Percentiles rank a stretch among this genome's conserved stretches.
phyloP scores from a whole-genome alignment of 2,888 invertebrate genomes.

The Drosophila tanythrix region DNA sequence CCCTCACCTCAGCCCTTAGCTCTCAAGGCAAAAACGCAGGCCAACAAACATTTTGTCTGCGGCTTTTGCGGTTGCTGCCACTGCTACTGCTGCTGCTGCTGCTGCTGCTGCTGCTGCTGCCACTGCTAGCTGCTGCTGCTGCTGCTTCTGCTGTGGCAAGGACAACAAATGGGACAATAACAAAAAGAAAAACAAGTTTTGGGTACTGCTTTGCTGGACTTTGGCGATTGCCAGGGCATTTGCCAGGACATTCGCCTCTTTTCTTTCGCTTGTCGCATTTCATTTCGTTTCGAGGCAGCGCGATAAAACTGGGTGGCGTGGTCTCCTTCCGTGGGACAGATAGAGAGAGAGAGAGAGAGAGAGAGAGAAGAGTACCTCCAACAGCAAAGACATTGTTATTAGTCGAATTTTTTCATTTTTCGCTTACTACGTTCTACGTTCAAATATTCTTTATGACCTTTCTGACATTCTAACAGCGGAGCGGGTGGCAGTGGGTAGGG shows the following conservation, averaged over 20 bases:
- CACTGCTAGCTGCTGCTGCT: constrained; percentile 25
- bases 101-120: constrained; percentile 42
- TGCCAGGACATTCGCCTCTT: constrained; percentile 41
- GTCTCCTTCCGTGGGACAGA: constrained; percentile 3
- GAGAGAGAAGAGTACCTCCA: constrained; percentile 10
- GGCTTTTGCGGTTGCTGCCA: constrained; percentile 55
- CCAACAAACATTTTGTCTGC: constrained; percentile 63
- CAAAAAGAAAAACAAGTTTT: constrained; percentile 43
- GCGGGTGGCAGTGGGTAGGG: rapidly evolving
- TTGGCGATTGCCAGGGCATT: constrained; percentile 29
- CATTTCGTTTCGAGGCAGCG: constrained; percentile 21
- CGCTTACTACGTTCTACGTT: constrained; percentile 38
- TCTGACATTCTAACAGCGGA: constrained; percentile 10
- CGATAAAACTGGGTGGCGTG: constrained; percentile 67
- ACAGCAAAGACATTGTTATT: constrained; percentile 55
- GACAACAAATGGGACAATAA: constrained; percentile 11
- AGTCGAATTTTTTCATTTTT: constrained; percentile 53
- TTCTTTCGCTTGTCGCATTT: constrained; percentile 20
- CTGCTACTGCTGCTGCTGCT: constrained; percentile 41
- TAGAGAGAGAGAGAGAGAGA: background rate
- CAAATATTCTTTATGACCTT: constrained; percentile 44
- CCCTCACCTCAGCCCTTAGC: background rate
- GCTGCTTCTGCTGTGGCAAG: constrained; percentile 16
- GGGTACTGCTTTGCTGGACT: constrained; percentile 21
- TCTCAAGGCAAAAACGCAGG: constrained; percentile 5